Evolutionary conservation across 2,888 invertebrate species (phyloP).

Genomic region (Koerneria pararmatus): DNA sequence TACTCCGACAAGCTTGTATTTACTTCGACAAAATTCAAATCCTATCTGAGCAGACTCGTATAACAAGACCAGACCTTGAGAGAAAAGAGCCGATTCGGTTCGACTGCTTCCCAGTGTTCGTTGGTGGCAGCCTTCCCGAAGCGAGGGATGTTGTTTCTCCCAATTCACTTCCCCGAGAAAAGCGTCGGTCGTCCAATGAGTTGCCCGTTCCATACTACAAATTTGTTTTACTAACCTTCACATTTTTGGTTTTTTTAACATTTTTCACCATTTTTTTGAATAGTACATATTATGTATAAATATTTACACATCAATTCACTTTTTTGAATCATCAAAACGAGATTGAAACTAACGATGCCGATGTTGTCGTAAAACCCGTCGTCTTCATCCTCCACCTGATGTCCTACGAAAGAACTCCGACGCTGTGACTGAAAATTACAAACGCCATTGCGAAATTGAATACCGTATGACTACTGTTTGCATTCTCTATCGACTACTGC

Average conservation of each 20-base stretch:
- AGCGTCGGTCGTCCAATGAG: conserved; percentile 39
- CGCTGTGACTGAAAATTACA: too few species aligned
- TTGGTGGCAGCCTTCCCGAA: conserved; percentile 44
- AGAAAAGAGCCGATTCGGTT: conserved; percentile 52
- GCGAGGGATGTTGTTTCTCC: conserved; percentile 42
- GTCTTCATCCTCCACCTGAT: conserved; percentile 47
- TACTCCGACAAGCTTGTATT: too few species aligned
- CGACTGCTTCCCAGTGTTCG: conserved; percentile 30
- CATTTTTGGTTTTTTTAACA: too few species aligned
- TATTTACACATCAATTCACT: too few species aligned
- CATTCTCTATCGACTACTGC: too few species aligned
- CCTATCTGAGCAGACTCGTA: too few species aligned
- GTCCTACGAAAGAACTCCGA: conserved; percentile 36
- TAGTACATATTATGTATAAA: too few species aligned
- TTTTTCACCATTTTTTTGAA: too few species aligned
- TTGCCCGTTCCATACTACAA: conserved; percentile 29
- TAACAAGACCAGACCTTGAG: conserved; percentile 38
- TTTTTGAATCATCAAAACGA: not conserved
- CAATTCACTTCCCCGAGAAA: conserved; percentile 42
- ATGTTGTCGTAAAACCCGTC: conserved; percentile 57
- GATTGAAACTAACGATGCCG: conserved; percentile 32
- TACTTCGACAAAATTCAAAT: too few species aligned
- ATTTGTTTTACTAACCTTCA: too few species aligned
- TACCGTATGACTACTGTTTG: too few species aligned
- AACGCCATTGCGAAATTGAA: too few species aligned